phyloP scores from a whole-genome alignment of 2,113 vertebrate species.

The Prochilodus magdalenae region DNA sequence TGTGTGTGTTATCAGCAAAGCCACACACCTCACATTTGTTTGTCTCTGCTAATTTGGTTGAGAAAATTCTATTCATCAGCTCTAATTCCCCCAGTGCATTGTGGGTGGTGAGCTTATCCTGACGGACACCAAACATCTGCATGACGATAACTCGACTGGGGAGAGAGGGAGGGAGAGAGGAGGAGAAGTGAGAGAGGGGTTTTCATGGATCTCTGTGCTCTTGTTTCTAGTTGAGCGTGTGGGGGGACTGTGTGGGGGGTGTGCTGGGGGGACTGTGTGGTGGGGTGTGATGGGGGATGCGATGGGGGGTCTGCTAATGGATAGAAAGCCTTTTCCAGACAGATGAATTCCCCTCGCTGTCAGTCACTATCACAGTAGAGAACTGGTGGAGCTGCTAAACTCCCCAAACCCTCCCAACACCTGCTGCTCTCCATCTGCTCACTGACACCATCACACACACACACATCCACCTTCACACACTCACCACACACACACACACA shows the following conservation, averaged over 20 bases:
- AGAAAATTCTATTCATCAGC: slow-evolving; percentile 75
- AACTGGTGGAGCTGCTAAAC: slow-evolving; percentile 83
- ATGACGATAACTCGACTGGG: slow-evolving; percentile 57
- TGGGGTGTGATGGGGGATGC: background rate
- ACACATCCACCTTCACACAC: slow-evolving; percentile 10
- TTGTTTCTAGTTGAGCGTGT: too few relatives aligned
- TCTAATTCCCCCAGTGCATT: slow-evolving; percentile 64
- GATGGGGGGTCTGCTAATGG: slow-evolving; percentile 80
- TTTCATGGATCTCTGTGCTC: background rate
- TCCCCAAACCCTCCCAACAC: slow-evolving; percentile 83
- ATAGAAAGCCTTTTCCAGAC: slow-evolving; percentile 83
- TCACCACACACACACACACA: slow-evolving; percentile 41
- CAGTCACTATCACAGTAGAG: slow-evolving; percentile 87
- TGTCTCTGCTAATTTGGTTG: slow-evolving; percentile 72
- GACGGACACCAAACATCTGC: slow-evolving; percentile 80
- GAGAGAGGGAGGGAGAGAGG: background rate
- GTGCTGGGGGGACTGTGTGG: slow-evolving; percentile 37
- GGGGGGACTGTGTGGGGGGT: too few relatives aligned
- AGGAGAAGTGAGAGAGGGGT: background rate
- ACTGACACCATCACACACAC: slow-evolving; percentile 28
- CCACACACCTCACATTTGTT: slow-evolving; percentile 70
- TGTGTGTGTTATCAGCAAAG: slow-evolving; percentile 62
- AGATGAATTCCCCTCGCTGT: slow-evolving; percentile 89
- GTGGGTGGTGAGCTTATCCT: slow-evolving; percentile 66
- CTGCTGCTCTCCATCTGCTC: slow-evolving; percentile 97